Percentiles rank a stretch among this genome's conserved stretches.
phyloP scores from a whole-genome alignment of 2,113 vertebrate species.

The Malaclemys terrapin region DNA sequence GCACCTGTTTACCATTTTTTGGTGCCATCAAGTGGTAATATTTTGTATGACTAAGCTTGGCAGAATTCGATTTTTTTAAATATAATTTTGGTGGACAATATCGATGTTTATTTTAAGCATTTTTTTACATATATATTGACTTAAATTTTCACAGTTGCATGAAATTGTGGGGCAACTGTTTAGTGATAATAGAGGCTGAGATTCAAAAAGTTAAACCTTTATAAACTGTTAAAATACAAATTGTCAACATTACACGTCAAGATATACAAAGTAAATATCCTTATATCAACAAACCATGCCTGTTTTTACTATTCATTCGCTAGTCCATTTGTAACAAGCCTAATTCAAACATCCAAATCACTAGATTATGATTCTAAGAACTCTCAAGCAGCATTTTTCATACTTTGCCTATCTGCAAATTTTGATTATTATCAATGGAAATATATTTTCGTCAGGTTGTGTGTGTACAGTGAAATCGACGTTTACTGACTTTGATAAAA shows the following conservation, averaged over 20 bases:
- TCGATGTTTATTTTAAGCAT: neutral
- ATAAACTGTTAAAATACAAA: neutral
- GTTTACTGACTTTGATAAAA: neutral
- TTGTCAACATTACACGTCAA: neutral
- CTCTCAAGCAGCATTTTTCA: neutral
- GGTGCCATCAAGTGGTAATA: constrained; percentile 70
- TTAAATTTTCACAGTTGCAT: neutral
- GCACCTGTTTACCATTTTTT: constrained; percentile 25
- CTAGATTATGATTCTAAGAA: neutral
- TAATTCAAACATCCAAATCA: neutral
- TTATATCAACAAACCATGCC: neutral
- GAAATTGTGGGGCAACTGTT: neutral
- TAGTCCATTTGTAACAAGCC: neutral
- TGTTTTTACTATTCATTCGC: neutral
- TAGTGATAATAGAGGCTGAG: neutral
- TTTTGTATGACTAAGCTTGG: neutral
- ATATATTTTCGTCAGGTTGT: neutral
- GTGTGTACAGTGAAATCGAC: neutral
- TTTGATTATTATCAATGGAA: neutral
- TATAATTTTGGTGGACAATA: neutral
- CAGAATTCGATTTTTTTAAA: neutral
- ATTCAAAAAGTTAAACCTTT: neutral
- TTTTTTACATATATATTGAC: neutral
- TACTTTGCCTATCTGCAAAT: neutral
- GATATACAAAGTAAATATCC: neutral